Evolutionary conservation across 1,140 invertebrate genomes (phyloP), one percentile per base, ranked within the genome.

Genomic region (Drosophila varians): DNA sequence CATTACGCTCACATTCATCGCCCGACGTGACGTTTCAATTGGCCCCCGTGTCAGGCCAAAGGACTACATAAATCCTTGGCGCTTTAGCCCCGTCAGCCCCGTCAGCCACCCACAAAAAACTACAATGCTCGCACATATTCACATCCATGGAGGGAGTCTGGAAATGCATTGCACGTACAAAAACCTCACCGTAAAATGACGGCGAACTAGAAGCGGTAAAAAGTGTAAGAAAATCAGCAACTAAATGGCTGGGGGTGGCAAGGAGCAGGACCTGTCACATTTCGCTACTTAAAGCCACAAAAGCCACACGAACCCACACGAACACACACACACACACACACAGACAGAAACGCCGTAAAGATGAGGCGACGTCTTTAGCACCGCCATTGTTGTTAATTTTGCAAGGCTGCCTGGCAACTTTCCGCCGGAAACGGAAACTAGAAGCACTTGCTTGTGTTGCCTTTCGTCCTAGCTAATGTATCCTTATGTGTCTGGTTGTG

Each of bases 321-420:
- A 8, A 25, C 36, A 36, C n/a, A 36, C 6, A 34, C 6, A 28
- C 76, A 86, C 76, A 69, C 72, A 48, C 47, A 57, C 55, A 71
- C 60, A 54, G 57, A 43, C 34, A 49, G 8, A 25, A 36, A 36
- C 34, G 5, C 11, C 11, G 48, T 11, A 34, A 47, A 60, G 77
- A 86, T 72, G 69, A 54, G 66, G 48, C 31, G 56, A 74, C 80
- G 72, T 86, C 76, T 86, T 84, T 84, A 84, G 84, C 80, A 80
- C 80, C 82, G 82, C 82, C 82, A 84, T 84, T 84, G 80, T 84
- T 84, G 80, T 84, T 84, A 86, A 84, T 84, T 84, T 86, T 84
- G 82, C 80, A 61, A 76, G 76, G 79, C 76, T 71, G 18, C 42
- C 61, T 53, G 61, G 26, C 68, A 64, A 83, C 74, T 70, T 74